Base-by-base conservation (phyloP, 1,140 invertebrate genomes). In the Caenorhabditis tropicalis region DNA sequence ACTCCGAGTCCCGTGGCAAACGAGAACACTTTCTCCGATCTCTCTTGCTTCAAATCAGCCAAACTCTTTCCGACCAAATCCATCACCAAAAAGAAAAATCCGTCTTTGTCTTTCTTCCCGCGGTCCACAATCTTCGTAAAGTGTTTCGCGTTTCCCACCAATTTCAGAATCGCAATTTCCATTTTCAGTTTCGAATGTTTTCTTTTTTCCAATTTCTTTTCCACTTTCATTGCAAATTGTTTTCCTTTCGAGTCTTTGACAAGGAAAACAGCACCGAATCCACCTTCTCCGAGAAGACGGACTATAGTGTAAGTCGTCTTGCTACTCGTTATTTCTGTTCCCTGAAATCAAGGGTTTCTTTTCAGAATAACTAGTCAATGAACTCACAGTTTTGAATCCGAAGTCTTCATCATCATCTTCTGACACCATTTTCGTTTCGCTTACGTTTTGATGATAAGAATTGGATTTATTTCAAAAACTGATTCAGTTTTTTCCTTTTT, bases 81-180 rank as follows among this genome's bases (percentile, higher is more conserved):
- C 84, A 85, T 82, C 19, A 82, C 58, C 49, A 85, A 16, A 39
- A 82, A 85, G n/a, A 39, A 74, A 29, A 43, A 74, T 10, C 36
- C 36, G 5, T 74, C 65, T 12, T 43, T 74, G n/a, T 74, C 65
- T 15, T 74, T 74, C 36, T 43, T 74, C n/a, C 65, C 36, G 1
- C 65, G 65, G 15, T 74, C 65, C 19, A 74, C 65, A 74, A 74
- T 43, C 12, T 43, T 43, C 12, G 5, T 43, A 43, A 43, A 43
- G 12, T 43, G 5, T 5, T 43, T 43, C 39, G 39, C 39, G 12
- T 43, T 43, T 43, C 39, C 5, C 5, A 43, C 39, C 39, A 43
- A 43, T 43, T 43, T 43, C 79, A 88, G 53, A 83, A 88, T 89
- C 33, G 85, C 86, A 39, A 88, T 88, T 81, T 88, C 79, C 83